Evolutionary conservation across 2,888 invertebrate species (phyloP).

Genomic region (Amiota communis): DNA sequence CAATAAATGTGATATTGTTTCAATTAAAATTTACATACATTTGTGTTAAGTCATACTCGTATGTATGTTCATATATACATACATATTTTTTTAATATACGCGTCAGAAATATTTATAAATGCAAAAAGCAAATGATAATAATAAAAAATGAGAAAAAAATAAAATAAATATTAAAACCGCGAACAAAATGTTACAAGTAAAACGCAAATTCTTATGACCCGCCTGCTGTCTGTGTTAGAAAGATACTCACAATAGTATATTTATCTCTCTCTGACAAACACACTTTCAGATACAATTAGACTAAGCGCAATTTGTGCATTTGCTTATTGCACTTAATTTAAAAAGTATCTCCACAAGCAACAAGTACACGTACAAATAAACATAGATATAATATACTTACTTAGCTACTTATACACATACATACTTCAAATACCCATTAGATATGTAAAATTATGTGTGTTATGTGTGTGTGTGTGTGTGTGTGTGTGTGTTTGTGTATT

Average conservation of each 20-base stretch:
- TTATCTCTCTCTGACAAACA: slow-evolving; percentile 40
- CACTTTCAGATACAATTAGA: slow-evolving; percentile 40
- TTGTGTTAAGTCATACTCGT: background rate
- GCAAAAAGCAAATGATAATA: background rate
- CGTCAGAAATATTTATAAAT: slow-evolving; percentile 23
- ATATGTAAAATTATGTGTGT: background rate
- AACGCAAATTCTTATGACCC: slow-evolving; percentile 59
- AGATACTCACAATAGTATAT: background rate
- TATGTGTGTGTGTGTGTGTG: slow-evolving; percentile 6
- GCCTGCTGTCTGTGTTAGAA: background rate
- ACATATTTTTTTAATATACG: background rate
- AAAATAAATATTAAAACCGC: slow-evolving; percentile 3
- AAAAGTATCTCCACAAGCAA: slow-evolving; percentile 53
- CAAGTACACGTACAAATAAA: no score
- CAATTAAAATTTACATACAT: background rate
- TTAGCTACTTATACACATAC: no score
- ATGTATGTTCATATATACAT: background rate
- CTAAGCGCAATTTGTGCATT: slow-evolving; percentile 62
- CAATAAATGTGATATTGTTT: no score
- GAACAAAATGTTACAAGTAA: slow-evolving; percentile 50
- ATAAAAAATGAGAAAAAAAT: background rate
- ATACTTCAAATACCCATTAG: no score
- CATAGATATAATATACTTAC: no score
- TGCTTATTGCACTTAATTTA: slow-evolving; percentile 67
- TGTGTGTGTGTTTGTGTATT: slow-evolving; percentile 18